phyloP scores from a whole-genome alignment of 1,140 invertebrate species.

The Coboldia fuscipes region DNA sequence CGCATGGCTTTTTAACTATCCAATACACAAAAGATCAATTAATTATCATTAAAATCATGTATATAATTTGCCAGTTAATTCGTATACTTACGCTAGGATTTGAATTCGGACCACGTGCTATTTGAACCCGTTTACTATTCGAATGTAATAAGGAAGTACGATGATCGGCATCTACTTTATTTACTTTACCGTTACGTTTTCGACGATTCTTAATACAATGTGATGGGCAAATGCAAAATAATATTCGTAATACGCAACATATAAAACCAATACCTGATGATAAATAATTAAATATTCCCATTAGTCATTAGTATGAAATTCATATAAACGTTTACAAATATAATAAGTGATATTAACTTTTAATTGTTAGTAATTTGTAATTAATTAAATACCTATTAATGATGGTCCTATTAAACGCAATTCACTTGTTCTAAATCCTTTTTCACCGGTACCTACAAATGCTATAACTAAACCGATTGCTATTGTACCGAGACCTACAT shows the following conservation, averaged over 20 bases:
- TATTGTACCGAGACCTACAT: conserved; percentile 62
- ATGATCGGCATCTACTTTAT: conserved; percentile 21
- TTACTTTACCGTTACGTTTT: conserved; percentile 18
- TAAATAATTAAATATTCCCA: not conserved
- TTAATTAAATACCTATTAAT: conserved; percentile 26
- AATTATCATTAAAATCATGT: no score
- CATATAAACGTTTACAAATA: not conserved
- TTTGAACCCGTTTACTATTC: conserved; percentile 18
- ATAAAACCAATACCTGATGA: conserved; percentile 24
- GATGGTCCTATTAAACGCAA: conserved; percentile 63
- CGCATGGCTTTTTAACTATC: no score
- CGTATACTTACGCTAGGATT: not conserved
- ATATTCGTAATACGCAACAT: conserved; percentile 33
- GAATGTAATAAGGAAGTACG: conserved; percentile 18
- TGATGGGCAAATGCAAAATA: conserved; percentile 35
- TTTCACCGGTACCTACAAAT: conserved; percentile 73
- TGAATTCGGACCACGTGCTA: conserved; percentile 12
- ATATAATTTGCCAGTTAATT: not conserved
- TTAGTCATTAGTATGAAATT: not conserved
- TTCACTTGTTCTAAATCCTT: conserved; percentile 70
- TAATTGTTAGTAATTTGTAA: not conserved
- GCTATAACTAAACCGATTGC: conserved; percentile 65
- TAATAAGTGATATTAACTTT: not conserved
- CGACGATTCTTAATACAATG: conserved; percentile 24
- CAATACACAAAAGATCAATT: no score